phyloP scores from a whole-genome alignment of 2,797 vertebrate species.

The Pygocentrus nattereri region DNA sequence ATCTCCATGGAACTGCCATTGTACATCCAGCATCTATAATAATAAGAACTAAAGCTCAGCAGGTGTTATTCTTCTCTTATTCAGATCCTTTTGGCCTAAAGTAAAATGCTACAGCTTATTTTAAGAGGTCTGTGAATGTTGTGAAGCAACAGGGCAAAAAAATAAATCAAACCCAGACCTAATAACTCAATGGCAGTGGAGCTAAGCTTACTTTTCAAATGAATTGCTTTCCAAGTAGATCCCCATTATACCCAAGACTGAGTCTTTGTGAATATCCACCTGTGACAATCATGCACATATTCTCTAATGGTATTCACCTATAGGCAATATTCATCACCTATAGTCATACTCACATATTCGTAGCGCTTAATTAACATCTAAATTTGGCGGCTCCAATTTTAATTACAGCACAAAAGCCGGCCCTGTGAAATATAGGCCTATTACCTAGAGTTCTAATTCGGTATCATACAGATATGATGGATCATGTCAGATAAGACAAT shows the following conservation, averaged over 20 bases:
- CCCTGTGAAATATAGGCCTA: constrained; percentile 58
- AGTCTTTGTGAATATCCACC: too few species aligned
- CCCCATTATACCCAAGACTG: too few species aligned
- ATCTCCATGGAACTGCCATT: background rate
- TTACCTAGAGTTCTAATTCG: constrained; percentile 58
- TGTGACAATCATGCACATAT: background rate
- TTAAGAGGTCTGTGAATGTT: background rate
- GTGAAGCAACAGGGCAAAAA: background rate
- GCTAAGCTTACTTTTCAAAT: too few species aligned
- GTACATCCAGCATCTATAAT: background rate
- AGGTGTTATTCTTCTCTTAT: background rate
- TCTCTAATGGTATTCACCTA: constrained; percentile 73
- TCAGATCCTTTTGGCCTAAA: background rate
- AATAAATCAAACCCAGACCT: background rate
- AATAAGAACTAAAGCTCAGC: too few species aligned
- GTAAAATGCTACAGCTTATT: background rate
- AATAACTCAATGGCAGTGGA: background rate
- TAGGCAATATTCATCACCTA: constrained; percentile 35
- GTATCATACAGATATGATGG: constrained; percentile 53
- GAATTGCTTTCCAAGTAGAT: too few species aligned
- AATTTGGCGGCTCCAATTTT: constrained; percentile 80
- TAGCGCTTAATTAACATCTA: constrained; percentile 84
- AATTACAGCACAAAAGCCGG: constrained; percentile 74
- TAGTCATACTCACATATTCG: constrained; percentile 72
- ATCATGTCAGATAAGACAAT: constrained; percentile 55